These are phyloP conservation scores for Tretioscincus oriximinensis DNA, from an alignment of 2,113 vertebrate genomes.

Conservation along the genomic window DNA sequence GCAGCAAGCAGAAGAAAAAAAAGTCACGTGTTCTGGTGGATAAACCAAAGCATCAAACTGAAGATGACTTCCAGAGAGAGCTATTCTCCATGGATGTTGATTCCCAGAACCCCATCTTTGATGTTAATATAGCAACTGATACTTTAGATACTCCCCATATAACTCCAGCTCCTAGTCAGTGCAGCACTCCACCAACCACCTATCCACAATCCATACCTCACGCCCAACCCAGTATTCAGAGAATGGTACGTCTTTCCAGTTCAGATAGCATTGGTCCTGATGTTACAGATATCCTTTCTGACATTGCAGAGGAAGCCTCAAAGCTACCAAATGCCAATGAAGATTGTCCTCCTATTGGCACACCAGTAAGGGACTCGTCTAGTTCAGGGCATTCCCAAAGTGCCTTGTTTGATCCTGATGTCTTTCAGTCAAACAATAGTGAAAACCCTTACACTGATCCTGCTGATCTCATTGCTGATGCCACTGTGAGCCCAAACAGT, in stretches of 20 bases:
- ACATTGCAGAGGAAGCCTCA: constrained; percentile 92
- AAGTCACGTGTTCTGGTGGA: constrained; percentile 82
- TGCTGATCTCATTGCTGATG: constrained; percentile 92
- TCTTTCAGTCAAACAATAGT: constrained; percentile 89
- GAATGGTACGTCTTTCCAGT: constrained; percentile 91
- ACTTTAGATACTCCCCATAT: constrained; percentile 95
- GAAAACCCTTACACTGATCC: constrained; percentile 94
- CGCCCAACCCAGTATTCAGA: constrained; percentile 79
- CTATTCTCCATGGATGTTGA: constrained; percentile 98
- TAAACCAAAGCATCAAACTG: constrained; percentile 87
- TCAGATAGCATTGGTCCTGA: constrained; percentile 95
- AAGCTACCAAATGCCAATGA: constrained; percentile 82
- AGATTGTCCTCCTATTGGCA: constrained; percentile 88
- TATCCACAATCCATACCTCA: constrained; percentile 77
- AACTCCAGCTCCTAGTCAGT: constrained; percentile 95
- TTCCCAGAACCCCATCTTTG: constrained; percentile 96
- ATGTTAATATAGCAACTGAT: constrained; percentile 91
- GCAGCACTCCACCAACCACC: constrained; percentile 90
- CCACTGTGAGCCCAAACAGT: constrained; percentile 89
- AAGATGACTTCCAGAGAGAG: constrained; percentile 97
- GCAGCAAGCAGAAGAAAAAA: constrained; percentile 92
- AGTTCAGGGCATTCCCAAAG: constrained; percentile 95
- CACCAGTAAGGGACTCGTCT: constrained; percentile 93
- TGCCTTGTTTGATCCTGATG: constrained; percentile 92
- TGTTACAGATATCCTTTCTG: constrained; percentile 94